These are phyloP conservation scores for Tetrao urogallus DNA, from an alignment of 2,113 vertebrate species.

Conservation along the genomic window DNA sequence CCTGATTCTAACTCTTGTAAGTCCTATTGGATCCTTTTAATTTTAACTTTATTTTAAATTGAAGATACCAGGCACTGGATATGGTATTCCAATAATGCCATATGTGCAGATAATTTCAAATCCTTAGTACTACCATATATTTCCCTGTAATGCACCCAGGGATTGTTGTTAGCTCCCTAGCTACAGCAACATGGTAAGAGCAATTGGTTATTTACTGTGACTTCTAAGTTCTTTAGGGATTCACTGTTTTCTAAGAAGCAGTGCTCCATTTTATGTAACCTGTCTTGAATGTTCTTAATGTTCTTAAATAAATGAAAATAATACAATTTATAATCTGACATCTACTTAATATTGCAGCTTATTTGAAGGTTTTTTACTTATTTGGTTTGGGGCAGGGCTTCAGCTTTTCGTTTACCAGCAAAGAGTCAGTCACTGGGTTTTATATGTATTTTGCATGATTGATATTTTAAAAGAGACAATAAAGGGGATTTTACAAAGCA, in stretches of 20 bases:
- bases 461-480: conserved; percentile 41
- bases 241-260: conserved; percentile 40
- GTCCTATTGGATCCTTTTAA: not conserved
- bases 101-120: conserved; percentile 64
- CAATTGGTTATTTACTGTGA: conserved; percentile 46
- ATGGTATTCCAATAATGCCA: conserved; percentile 38
- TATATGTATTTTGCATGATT: conserved; percentile 17
- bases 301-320: conserved; percentile 52
- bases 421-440: conserved; percentile 20
- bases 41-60: conserved; percentile 49
- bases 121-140: conserved; percentile 61
- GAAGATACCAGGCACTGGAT: not conserved
- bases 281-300: not conserved
- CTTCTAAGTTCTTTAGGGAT: conserved; percentile 43
- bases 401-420: conserved; percentile 11
- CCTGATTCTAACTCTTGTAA: not conserved
- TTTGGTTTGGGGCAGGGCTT: not conserved
- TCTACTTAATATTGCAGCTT: conserved; percentile 25
- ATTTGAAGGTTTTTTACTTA: conserved; percentile 9
- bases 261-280: conserved; percentile 24
- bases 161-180: conserved; percentile 49
- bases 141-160: conserved; percentile 48
- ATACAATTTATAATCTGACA: not conserved
- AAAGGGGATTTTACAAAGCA: conserved; percentile 30
- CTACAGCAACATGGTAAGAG: conserved; percentile 38